These are phyloP conservation scores for Phaenicophaeus curvirostris DNA, from an alignment of 2,797 vertebrate genomes.

Conservation along the genomic window DNA sequence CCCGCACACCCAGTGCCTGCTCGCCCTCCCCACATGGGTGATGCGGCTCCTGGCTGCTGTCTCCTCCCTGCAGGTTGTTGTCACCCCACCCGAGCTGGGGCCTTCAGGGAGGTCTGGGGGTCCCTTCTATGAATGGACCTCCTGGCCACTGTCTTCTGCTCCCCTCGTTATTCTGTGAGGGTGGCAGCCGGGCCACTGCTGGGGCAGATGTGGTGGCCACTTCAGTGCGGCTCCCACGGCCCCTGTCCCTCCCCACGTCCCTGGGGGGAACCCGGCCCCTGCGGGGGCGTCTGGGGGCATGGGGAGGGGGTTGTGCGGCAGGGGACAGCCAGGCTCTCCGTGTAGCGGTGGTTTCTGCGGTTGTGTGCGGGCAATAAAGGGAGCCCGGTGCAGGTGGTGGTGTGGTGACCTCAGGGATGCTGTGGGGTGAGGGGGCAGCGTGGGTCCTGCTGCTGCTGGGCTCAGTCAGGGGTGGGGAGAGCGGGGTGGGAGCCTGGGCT, in stretches of 20 bases:
- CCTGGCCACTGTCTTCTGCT: fast-evolving
- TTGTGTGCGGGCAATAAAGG: not conserved
- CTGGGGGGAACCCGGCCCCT: fast-evolving
- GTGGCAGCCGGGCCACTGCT: not conserved
- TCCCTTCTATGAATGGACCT: not conserved
- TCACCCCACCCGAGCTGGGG: not conserved
- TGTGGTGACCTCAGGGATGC: not conserved
- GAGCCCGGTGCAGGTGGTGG: not conserved
- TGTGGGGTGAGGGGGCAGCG: not conserved
- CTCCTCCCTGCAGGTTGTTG: not conserved
- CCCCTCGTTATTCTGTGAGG: not conserved
- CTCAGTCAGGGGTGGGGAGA: too few relatives aligned
- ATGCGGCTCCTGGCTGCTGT: not conserved
- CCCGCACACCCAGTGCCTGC: not conserved
- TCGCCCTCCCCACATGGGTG: too few relatives aligned
- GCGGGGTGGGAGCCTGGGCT: not conserved
- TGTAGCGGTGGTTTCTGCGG: not conserved
- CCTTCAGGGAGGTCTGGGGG: fast-evolving
- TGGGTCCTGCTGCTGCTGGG: not conserved
- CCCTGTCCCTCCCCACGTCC: not conserved
- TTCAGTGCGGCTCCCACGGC: fast-evolving
- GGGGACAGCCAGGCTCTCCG: not conserved
- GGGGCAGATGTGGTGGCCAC: not conserved
- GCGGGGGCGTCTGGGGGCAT: too few relatives aligned
- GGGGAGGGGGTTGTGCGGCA: not conserved